Conservation (phyloP, 1,140 invertebrate genomes). For the Drosophila setifemur region DNA sequence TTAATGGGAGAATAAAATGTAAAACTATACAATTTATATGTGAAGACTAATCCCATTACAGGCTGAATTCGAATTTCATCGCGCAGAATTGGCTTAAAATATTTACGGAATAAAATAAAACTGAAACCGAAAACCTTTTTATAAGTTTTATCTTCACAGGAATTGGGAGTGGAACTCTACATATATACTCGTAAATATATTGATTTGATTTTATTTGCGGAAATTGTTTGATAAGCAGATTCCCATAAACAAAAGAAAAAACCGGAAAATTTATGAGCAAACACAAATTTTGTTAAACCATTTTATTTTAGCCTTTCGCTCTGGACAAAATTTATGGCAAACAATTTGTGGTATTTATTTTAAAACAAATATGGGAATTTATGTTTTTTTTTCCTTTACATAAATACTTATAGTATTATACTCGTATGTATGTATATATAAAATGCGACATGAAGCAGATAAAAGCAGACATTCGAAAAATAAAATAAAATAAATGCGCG, state of each 20-base stretch:
- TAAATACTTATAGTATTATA: no score
- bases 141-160: constrained; percentile 5
- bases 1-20: not conserved
- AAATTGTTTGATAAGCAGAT: constrained; percentile 46
- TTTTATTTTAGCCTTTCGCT: not conserved
- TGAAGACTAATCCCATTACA: not conserved
- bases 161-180: not conserved
- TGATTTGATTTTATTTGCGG: constrained; percentile 29
- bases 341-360: constrained; percentile 52
- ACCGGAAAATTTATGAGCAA: constrained; percentile 28
- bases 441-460: constrained; percentile 40
- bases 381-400: no score
- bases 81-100: constrained; percentile 3
- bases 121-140: constrained; percentile 7
- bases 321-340: constrained; percentile 37
- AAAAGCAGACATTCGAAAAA: constrained; percentile 31
- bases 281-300: constrained; percentile 8
- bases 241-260: constrained; percentile 2
- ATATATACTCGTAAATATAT: not conserved
- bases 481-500: constrained; percentile 1
- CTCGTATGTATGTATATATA: no score
- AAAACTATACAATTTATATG: not conserved
- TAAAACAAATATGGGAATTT: constrained; percentile 27
- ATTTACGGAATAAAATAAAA: not conserved
- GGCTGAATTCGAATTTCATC: not conserved